Evolutionary conservation across 2,113 vertebrate genomes (phyloP), one percentile per base, ranked within the genome.

Genomic region (Typhlomys cinereus): DNA sequence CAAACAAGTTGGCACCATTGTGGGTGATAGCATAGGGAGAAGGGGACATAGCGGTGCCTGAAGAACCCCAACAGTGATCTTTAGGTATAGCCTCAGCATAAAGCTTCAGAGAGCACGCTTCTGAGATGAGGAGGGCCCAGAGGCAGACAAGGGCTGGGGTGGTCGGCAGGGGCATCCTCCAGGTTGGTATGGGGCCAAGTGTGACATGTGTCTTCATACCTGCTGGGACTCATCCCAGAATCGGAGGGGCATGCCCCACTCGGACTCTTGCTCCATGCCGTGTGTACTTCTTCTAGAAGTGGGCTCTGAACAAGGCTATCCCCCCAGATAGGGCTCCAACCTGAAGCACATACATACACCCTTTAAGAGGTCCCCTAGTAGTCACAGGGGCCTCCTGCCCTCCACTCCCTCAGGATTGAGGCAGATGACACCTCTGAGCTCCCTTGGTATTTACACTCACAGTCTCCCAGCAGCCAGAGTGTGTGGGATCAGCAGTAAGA

Each of bases 161-260:
- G 17, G 14, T 4, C 10, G 50, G 39, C 34, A 25, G 34, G 41
- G 44, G 23, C 36, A 76, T 67, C 23, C 59, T 71, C 4, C 2
- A 44, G 27, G 29, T 4, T 23, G 8, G 14, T 13, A 4, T 15
- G 44, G 20, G 50, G 7, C 14, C 12, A 27, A 25, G 64, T 46
- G 20, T 23, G 13, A 20, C 4, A 1, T n/a, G 54, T 2, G 17
- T 14, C 29, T 36, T 57, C 18, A 59, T 2, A 8, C 23, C 46
- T 14, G 59, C 14, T 39, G 4, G 17, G 29, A 20, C n/a, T 20
- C 31, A 25, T 0, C 18, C 50, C 7, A 2, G 14, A 23, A 5
- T 0, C 66, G 66, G 0, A 0, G 18, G 18, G 34, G 2, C 1
- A 0, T 41, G 10, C 1, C 4, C 1, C 18, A 13, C 8, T 0